Evolutionary conservation across 2,113 vertebrate species (phyloP).

Genomic region (Fukomys damarensis): DNA sequence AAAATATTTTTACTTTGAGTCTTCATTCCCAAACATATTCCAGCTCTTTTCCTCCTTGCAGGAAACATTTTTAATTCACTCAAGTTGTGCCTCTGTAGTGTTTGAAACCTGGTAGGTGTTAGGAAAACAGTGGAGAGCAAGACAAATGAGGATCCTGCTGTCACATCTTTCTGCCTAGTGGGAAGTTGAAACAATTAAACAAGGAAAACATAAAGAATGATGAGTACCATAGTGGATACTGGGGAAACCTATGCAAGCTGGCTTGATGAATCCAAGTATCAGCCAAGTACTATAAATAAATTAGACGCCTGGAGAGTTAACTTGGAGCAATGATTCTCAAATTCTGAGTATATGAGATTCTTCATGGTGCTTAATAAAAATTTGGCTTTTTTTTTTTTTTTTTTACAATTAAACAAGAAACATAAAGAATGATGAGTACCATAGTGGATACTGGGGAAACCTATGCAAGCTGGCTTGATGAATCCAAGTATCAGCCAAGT

Average conservation of each 20-base stretch:
- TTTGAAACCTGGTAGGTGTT: background rate
- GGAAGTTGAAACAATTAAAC: background rate
- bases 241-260: background rate
- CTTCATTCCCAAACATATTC: background rate
- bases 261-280: background rate
- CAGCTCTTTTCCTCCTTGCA: background rate
- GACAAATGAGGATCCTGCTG: background rate
- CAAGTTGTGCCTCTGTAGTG: background rate
- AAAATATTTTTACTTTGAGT: background rate
- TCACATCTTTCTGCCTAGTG: background rate
- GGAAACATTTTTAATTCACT: background rate
- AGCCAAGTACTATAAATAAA: background rate
- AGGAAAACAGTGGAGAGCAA: background rate
- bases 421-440: background rate
- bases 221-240: background rate
- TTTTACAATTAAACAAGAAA: background rate
- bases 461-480: fast-evolving
- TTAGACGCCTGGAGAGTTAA: background rate
- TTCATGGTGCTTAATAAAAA: background rate
- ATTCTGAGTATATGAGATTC: background rate
- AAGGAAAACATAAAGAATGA: background rate
- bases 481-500: background rate
- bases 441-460: background rate
- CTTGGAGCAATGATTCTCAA: background rate
- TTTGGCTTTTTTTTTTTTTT: background rate